phyloP scores from a whole-genome alignment of 1,140 invertebrate species.

The Phortica variegata region DNA sequence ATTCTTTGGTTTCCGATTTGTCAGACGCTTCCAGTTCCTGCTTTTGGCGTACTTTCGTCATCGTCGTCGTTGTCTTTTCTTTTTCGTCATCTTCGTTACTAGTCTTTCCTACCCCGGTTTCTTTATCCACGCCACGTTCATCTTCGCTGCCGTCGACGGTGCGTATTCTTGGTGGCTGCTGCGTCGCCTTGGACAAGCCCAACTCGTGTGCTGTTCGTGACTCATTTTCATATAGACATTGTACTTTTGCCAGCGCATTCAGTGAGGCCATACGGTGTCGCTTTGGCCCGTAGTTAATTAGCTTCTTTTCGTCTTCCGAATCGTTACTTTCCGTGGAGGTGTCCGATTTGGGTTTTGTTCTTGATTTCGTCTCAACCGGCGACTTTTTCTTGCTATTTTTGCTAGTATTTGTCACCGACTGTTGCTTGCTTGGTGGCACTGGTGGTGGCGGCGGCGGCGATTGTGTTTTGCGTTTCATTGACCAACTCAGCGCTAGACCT shows the following conservation, averaged over 20 bases:
- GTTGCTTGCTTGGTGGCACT: neutral
- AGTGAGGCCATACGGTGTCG: conserved; percentile 81
- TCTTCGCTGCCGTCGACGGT: conserved; percentile 47
- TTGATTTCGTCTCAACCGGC: neutral
- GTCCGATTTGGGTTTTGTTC: neutral
- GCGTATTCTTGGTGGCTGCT: conserved; percentile 44
- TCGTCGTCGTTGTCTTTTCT: conserved; percentile 20
- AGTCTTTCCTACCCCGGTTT: conserved; percentile 7
- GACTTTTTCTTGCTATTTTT: neutral
- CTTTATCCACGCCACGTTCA: conserved; percentile 8
- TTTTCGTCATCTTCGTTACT: neutral
- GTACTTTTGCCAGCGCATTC: conserved; percentile 88
- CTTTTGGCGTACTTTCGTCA: conserved; percentile 49
- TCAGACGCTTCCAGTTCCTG: conserved; percentile 7
- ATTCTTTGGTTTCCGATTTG: no score
- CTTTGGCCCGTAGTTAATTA: conserved; percentile 65
- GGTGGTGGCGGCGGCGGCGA: conserved; percentile 4
- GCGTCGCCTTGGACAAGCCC: conserved; percentile 57
- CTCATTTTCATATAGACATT: conserved; percentile 88
- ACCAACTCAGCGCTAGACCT: neutral
- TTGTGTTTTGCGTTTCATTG: conserved; percentile 1
- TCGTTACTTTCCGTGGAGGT: conserved; percentile 28
- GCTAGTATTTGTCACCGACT: conserved; percentile 21
- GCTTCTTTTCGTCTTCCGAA: conserved; percentile 45
- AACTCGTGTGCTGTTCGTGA: conserved; percentile 69